Evolutionary conservation across 2,888 invertebrate genomes (phyloP).

Genomic region (Nymphalis urticae): DNA sequence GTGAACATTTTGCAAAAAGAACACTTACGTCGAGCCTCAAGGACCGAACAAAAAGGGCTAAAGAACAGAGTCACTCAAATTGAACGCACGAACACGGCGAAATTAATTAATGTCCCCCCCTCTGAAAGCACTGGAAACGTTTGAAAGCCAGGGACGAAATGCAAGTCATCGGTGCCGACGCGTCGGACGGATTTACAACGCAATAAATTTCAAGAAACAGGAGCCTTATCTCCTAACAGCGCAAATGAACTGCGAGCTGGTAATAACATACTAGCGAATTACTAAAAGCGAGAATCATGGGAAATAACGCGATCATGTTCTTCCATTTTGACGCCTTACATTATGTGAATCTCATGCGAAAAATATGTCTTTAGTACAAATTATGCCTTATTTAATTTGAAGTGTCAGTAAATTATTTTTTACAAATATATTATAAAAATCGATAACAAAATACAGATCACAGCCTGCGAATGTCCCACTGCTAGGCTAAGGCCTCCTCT

Average conservation of each 20-base stretch:
- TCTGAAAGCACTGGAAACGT: conserved; percentile 59
- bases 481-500: too few species aligned
- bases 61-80: conserved; percentile 60
- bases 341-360: not conserved
- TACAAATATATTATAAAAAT: too few species aligned
- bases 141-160: conserved; percentile 63
- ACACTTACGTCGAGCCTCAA: conserved; percentile 35
- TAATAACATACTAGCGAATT: conserved; percentile 51
- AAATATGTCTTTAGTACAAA: not conserved
- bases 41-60: conserved; percentile 51
- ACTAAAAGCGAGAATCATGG: conserved; percentile 48
- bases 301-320: conserved; percentile 32
- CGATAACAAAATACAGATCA: too few species aligned
- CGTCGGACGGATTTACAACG: conserved; percentile 61
- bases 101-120: conserved; percentile 75
- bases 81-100: conserved; percentile 63
- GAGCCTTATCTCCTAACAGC: conserved; percentile 70
- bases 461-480: too few species aligned
- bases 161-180: conserved; percentile 70
- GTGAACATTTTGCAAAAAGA: conserved; percentile 32
- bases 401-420: not conserved
- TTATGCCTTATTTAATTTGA: not conserved
- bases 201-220: conserved; percentile 72
- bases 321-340: conserved; percentile 40
- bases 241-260: conserved; percentile 71